A percentile compares a stretch with the other conserved stretches of the same genome.
These are phyloP conservation scores for Thymallus thymallus DNA, from an alignment of 2,113 vertebrate genomes.

Conservation along the genomic window DNA sequence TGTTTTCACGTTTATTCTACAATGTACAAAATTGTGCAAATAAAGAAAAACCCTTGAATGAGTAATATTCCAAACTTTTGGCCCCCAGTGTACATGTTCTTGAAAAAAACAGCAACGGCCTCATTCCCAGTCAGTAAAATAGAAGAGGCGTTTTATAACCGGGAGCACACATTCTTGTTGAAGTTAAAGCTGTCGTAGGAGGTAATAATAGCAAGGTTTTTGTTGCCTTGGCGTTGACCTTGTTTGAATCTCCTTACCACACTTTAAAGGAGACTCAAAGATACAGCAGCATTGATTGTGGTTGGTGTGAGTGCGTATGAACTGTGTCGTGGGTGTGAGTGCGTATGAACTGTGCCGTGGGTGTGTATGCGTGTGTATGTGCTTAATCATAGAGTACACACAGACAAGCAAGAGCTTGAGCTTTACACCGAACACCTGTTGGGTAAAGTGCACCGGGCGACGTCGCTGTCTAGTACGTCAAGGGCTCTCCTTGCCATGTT, in stretches of 20 bases:
- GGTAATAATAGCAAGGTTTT: background rate
- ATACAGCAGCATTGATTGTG: background rate
- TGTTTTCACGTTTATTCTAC: too few species aligned
- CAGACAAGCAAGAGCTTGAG: too few species aligned
- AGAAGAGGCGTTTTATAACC: background rate
- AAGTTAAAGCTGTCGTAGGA: background rate
- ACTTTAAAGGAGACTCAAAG: background rate
- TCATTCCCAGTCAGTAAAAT: background rate
- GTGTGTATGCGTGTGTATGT: background rate
- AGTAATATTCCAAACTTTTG: too few species aligned
- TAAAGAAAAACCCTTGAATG: too few species aligned
- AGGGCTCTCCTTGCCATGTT: background rate
- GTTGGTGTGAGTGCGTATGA: background rate
- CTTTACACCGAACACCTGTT: background rate
- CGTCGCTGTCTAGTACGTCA: background rate
- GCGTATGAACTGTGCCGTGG: background rate
- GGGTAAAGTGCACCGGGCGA: background rate
- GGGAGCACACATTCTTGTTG: background rate
- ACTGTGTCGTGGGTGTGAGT: background rate
- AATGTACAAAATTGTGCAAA: too few species aligned
- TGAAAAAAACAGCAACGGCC: too few species aligned
- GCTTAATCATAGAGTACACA: background rate
- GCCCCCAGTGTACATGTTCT: too few species aligned
- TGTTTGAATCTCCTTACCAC: background rate
- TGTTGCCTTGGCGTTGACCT: background rate